Evolutionary conservation across 2,888 invertebrate genomes (phyloP).

Genomic region (Tetheella fluctuosa): DNA sequence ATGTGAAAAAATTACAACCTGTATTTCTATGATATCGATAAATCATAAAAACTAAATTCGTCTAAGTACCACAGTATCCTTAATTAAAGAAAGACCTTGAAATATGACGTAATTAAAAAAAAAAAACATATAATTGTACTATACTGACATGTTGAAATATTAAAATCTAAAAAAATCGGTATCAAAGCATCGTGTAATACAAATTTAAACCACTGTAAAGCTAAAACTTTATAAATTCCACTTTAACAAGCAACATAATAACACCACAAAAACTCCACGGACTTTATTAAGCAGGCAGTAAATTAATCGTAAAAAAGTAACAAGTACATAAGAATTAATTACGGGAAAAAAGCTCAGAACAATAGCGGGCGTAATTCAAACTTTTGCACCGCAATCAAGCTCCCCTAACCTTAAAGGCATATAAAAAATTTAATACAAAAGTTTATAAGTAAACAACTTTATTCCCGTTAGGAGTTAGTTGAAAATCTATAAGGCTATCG

Average conservation of each 20-base stretch:
- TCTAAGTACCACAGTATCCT: no score
- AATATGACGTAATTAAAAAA: no score
- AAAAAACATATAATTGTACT: no score
- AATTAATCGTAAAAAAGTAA: slow-evolving; percentile 27
- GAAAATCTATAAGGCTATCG: neutral
- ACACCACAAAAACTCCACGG: neutral
- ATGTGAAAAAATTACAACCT: no score
- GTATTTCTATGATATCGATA: no score
- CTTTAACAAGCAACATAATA: slow-evolving; percentile 9
- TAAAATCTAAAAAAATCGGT: neutral
- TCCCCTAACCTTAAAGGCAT: slow-evolving; percentile 19
- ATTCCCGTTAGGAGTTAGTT: neutral
- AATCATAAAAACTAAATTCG: no score
- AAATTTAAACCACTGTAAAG: neutral
- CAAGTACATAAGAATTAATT: slow-evolving; percentile 35
- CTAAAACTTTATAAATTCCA: neutral
- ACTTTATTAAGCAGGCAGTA: slow-evolving; percentile 17
- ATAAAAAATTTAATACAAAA: slow-evolving; percentile 20
- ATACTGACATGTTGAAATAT: no score
- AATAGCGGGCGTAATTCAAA: slow-evolving; percentile 24
- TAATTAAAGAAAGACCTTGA: no score
- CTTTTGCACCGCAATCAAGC: slow-evolving; percentile 29
- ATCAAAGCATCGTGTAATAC: neutral
- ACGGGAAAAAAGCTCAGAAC: slow-evolving; percentile 20
- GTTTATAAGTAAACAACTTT: slow-evolving; percentile 21